A percentile compares a stretch with the other conserved stretches of the same genome.
phyloP scores from a whole-genome alignment of 1,140 invertebrate species.

The Phenacoccus solenopsis region DNA sequence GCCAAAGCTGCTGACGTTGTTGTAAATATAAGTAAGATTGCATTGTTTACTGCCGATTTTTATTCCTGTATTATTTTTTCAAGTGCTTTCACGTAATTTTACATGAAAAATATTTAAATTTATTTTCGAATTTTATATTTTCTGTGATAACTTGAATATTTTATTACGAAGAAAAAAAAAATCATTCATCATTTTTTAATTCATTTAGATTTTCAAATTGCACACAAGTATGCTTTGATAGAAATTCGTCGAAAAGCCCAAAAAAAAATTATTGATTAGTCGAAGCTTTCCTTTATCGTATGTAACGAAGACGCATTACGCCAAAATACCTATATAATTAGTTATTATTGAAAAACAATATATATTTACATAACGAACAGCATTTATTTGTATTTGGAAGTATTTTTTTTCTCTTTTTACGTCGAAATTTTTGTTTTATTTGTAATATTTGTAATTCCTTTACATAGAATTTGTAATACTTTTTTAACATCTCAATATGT shows the following conservation, averaged over 20 bases:
- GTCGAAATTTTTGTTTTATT: neutral
- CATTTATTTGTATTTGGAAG: too few relatives aligned
- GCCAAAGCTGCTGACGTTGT: constrained; percentile 6
- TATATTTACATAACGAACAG: too few relatives aligned
- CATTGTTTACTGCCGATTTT: constrained; percentile 14
- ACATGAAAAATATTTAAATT: neutral
- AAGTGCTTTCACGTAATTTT: constrained; percentile 11
- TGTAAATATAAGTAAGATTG: neutral
- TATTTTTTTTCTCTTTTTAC: neutral
- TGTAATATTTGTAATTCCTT: neutral
- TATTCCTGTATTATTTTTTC: constrained; percentile 13
- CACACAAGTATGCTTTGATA: neutral
- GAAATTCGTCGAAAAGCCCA: too few relatives aligned
- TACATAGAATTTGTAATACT: neutral
- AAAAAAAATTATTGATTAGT: neutral
- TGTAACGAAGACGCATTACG: neutral
- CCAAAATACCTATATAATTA: too few relatives aligned
- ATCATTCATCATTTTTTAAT: neutral
- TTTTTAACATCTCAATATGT: neutral
- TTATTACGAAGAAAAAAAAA: neutral
- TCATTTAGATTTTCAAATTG: neutral
- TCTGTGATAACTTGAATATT: constrained; percentile 12
- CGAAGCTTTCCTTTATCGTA: neutral
- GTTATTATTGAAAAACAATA: too few relatives aligned
- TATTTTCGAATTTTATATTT: constrained; percentile 7